These are phyloP conservation scores for Glaucopsyche alexis DNA, from an alignment of 2,888 invertebrate species.

Conservation along the genomic window DNA sequence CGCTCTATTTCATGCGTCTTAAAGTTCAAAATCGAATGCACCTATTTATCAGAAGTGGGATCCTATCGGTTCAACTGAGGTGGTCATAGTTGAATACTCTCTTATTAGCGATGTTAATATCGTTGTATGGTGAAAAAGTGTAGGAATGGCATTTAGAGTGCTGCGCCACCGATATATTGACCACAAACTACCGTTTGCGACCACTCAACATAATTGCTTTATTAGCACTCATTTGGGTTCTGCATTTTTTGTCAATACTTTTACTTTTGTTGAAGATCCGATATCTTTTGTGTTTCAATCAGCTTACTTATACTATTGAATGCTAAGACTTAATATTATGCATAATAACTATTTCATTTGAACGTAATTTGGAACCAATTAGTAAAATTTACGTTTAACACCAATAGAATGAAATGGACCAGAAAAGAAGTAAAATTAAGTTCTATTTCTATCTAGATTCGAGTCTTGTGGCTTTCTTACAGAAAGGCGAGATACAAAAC, in stretches of 20 bases:
- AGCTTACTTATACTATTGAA: neutral
- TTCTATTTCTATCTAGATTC: too few relatives aligned
- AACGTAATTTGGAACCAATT: too few relatives aligned
- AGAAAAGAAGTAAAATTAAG: too few relatives aligned
- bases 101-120: slow-evolving; percentile 75
- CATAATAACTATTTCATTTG: too few relatives aligned
- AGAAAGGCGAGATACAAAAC: too few relatives aligned
- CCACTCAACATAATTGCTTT: slow-evolving; percentile 33
- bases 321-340: neutral
- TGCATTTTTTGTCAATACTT: slow-evolving; percentile 32
- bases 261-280: neutral
- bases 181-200: slow-evolving; percentile 55
- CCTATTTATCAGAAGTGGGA: neutral
- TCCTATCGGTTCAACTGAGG: slow-evolving; percentile 40
- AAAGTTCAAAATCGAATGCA: slow-evolving; percentile 21
- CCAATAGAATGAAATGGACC: too few relatives aligned
- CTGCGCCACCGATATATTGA: slow-evolving; percentile 73
- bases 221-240: slow-evolving; percentile 33
- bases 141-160: slow-evolving; percentile 67
- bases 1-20: neutral
- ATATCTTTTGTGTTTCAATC: neutral
- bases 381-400: too few relatives aligned
- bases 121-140: slow-evolving; percentile 61
- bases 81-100: slow-evolving; percentile 51
- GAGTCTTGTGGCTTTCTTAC: too few relatives aligned